These are phyloP conservation scores for Astropecten irregularis DNA, from an alignment of 53 echinoderm and acorn worm species.

Conservation along the genomic window DNA sequence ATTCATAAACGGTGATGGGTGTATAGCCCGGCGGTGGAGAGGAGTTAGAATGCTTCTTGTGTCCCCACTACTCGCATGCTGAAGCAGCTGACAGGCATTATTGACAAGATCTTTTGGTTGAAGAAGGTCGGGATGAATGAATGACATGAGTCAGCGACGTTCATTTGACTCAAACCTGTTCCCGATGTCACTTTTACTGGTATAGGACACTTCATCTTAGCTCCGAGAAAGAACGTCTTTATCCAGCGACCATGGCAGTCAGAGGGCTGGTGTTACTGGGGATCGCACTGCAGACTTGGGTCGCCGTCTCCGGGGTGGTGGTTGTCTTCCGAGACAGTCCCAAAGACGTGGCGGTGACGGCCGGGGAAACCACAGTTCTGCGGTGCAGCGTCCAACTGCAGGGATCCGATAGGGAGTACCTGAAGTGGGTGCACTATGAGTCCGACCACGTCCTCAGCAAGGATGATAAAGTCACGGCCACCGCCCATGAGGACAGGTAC, in stretches of 20 bases:
- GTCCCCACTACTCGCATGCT: too few relatives aligned
- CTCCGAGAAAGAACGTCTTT: too few relatives aligned
- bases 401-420: constrained; percentile 30
- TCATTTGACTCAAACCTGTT: not conserved
- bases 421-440: constrained; percentile 69
- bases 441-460: constrained; percentile 59
- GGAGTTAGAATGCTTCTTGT: not conserved
- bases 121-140: too few relatives aligned
- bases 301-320: not conserved
- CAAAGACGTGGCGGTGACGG: constrained; percentile 28
- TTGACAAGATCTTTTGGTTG: too few relatives aligned
- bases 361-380: constrained; percentile 64
- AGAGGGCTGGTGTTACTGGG: not conserved
- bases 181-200: not conserved
- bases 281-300: not conserved
- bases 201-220: too few relatives aligned
- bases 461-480: constrained; percentile 40
- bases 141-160: not conserved
- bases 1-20: not conserved
- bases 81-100: too few relatives aligned
- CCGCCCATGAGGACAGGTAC: constrained; percentile 52
- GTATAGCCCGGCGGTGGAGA: not conserved
- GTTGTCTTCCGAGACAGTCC: constrained; percentile 54
- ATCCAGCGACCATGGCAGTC: not conserved
- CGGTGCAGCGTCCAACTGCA: constrained; percentile 42